Base-by-base conservation (phyloP, 92 coral and sea anemone species). In the Paramuricea clavata region DNA sequence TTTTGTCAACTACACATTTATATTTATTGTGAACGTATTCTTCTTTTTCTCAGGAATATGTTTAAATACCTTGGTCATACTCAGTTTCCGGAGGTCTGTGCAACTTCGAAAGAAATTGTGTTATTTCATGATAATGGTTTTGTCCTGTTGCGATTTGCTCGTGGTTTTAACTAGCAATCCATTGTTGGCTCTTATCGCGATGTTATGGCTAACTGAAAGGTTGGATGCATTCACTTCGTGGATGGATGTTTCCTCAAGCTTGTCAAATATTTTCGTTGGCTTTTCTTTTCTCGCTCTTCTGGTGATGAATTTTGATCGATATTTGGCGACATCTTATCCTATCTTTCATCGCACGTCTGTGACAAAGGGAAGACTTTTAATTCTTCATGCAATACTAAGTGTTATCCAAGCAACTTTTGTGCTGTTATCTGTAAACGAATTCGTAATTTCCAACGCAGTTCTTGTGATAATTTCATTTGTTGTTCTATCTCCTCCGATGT, bases 261-360 rank as follows among this genome's bases (percentile, higher is more conserved):
- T 54, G 6, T 0, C 62, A 21, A 8, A 19, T 19, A 21, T 21
- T 8, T 13, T 54, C 11, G 21, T 54, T 6, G 22, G 62, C 3
- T 21, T 54, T 21, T 54, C 62, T 19, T 21, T 54, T 0, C 62
- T 54, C 2, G 62, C 62, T 17, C 62, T 54, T 54, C 11, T 54
- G 62, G 62, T 54, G 22, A 54, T 54, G 62, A 54, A 9, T 21
- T 54, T 54, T 54, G 62, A 54, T 54, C 62, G 62, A 54, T 54
- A 54, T 54, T 54, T 54, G 27, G 23, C 62, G 62, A 54, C 62
- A 54, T 54, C 3, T 54, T 21, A 54, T 13, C 62, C 62, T 5
- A 5, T 54, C 62, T 54, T 19, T 21, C 62, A 54, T 54, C 62
- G 62, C 0, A 54, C 26, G 17, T 54, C 62, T 0, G 62, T 54